Percentiles rank a stretch among this genome's conserved stretches.
Evolutionary conservation across 2,888 invertebrate species (phyloP).

Genomic region (Dilophus febrilis): DNA sequence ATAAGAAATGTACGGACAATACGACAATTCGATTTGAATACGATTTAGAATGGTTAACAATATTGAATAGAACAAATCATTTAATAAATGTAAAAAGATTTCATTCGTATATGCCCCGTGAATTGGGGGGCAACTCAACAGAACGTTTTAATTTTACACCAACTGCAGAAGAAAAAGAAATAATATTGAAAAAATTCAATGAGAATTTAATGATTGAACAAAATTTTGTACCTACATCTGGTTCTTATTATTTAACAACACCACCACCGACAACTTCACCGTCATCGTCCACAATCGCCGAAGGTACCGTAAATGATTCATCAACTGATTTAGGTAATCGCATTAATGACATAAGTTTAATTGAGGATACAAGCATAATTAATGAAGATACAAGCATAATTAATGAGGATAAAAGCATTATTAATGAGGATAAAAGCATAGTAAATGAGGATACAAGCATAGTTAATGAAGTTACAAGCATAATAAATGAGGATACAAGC

Average conservation of each 20-base stretch:
- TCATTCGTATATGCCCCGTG: slow-evolving; percentile 67
- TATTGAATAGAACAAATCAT: slow-evolving; percentile 78
- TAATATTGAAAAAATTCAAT: slow-evolving; percentile 44
- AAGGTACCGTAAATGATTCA: too few relatives aligned
- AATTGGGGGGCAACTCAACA: slow-evolving; percentile 44
- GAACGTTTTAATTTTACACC: slow-evolving; percentile 45
- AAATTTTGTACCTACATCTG: slow-evolving; percentile 63
- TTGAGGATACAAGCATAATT: too few relatives aligned
- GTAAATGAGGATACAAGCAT: too few relatives aligned
- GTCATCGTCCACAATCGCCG: too few relatives aligned
- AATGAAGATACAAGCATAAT: too few relatives aligned
- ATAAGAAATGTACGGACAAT: slow-evolving; percentile 32
- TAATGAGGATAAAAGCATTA: too few relatives aligned
- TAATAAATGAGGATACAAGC: too few relatives aligned
- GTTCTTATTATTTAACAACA: slow-evolving; percentile 39
- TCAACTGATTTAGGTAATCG: too few relatives aligned
- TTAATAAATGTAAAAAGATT: slow-evolving; percentile 54
- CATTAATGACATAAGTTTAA: too few relatives aligned
- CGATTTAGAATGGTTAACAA: slow-evolving; percentile 89
- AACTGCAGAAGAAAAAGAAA: slow-evolving; percentile 51
- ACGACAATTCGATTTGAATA: slow-evolving; percentile 37
- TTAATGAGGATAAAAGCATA: too few relatives aligned
- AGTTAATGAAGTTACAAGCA: too few relatives aligned
- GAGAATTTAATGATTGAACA: slow-evolving; percentile 51
- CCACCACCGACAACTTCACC: too few relatives aligned